Conservation (phyloP, 2,888 invertebrate species). For the Holacanthella duospinosa region DNA sequence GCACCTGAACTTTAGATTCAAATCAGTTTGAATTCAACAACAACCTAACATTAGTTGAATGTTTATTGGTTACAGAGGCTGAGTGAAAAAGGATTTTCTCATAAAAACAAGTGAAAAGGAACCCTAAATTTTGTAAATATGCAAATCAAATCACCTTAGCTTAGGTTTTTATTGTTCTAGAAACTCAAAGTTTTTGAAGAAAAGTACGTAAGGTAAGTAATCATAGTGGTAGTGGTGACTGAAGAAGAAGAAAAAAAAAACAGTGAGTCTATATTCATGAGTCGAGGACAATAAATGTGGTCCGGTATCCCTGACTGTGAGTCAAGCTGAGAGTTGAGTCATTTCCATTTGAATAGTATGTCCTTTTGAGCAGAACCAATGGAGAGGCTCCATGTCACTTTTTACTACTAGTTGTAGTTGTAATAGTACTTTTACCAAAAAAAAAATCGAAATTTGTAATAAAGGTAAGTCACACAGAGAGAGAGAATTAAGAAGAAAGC, state of each 20-base stretch:
- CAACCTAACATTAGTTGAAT: too few species aligned
- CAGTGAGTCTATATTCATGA: not conserved
- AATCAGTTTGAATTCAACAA: too few species aligned
- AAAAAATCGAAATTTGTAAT: not conserved
- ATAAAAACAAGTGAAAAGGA: too few species aligned
- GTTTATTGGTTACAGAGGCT: too few species aligned
- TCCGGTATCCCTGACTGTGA: not conserved
- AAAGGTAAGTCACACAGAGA: not conserved
- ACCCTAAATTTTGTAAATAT: not conserved
- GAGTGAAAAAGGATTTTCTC: not conserved
- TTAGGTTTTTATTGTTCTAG: not conserved
- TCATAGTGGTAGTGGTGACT: not conserved
- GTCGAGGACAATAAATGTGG: not conserved
- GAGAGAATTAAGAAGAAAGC: constrained; percentile 12
- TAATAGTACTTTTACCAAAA: too few species aligned
- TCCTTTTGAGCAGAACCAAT: not conserved
- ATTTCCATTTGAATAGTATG: constrained; percentile 6
- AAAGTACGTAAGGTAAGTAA: not conserved
- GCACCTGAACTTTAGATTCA: too few species aligned
- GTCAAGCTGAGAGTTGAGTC: constrained; percentile 3
- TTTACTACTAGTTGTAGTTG: too few species aligned
- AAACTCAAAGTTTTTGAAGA: not conserved
- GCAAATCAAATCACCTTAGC: not conserved
- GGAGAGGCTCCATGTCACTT: not conserved
- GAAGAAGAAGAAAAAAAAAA: too few species aligned